These are phyloP conservation scores for Denticeps clupeoides DNA, from an alignment of 2,797 vertebrate species.

Conservation along the genomic window DNA sequence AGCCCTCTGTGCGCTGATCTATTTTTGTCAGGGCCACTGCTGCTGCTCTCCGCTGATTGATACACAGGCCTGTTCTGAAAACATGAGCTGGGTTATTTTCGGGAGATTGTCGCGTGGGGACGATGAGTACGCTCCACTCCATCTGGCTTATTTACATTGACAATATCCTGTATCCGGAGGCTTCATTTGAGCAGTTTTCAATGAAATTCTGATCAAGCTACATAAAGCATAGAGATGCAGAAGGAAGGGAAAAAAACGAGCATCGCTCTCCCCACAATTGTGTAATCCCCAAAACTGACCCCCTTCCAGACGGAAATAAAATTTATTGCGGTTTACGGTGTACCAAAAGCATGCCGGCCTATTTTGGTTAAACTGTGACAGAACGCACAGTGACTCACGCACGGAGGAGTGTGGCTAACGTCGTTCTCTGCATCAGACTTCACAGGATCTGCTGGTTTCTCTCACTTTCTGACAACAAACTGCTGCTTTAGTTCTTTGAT, in stretches of 20 bases:
- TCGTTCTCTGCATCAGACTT: slow-evolving; percentile 21
- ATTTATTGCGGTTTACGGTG: slow-evolving; percentile 27
- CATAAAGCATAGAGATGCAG: too few species aligned
- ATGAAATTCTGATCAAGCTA: too few species aligned
- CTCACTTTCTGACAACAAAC: slow-evolving; percentile 7
- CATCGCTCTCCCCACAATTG: too few species aligned
- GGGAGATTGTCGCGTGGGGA: slow-evolving; percentile 14
- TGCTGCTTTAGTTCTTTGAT: slow-evolving; percentile 6
- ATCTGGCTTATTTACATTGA: not conserved
- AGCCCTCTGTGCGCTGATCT: slow-evolving; percentile 24
- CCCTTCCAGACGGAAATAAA: slow-evolving; percentile 34
- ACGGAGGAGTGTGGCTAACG: slow-evolving; percentile 19
- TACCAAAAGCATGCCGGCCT: slow-evolving; percentile 16
- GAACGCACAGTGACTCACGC: slow-evolving; percentile 41
- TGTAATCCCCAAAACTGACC: slow-evolving; percentile 22
- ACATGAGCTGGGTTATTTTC: slow-evolving; percentile 31
- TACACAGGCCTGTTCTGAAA: slow-evolving; percentile 27
- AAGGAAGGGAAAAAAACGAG: too few species aligned
- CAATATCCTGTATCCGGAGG: not conserved
- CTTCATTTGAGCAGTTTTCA: too few species aligned
- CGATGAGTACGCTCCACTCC: not conserved
- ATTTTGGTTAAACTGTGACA: slow-evolving; percentile 34
- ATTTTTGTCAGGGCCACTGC: slow-evolving; percentile 31
- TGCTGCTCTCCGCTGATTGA: slow-evolving; percentile 29
- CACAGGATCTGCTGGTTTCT: slow-evolving; percentile 20